Percentiles rank a stretch among this genome's conserved stretches.
Evolutionary conservation across 2,113 vertebrate species (phyloP).

Genomic region (Prochilodus magdalenae): DNA sequence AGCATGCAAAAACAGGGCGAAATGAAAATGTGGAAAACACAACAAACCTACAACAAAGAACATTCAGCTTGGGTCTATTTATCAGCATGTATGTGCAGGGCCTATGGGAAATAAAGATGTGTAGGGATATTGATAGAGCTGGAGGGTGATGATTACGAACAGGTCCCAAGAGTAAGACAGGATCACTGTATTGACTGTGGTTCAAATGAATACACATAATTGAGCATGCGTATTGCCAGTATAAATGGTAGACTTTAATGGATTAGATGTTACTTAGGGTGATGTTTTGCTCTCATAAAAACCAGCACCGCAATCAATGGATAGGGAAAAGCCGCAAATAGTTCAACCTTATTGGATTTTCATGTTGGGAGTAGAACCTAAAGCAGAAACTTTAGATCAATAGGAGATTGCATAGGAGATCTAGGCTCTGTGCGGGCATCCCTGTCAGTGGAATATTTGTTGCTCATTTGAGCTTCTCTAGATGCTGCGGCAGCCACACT

Average conservation of each 20-base stretch:
- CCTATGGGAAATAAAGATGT: not conserved
- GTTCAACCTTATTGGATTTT: constrained; percentile 29
- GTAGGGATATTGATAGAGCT: not conserved
- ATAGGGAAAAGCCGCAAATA: constrained; percentile 18
- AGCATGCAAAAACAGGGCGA: not conserved
- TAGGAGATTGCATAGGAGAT: constrained; percentile 13
- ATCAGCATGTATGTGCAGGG: not conserved
- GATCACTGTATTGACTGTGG: constrained; percentile 7
- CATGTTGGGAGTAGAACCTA: constrained; percentile 1
- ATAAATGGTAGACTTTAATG: not conserved
- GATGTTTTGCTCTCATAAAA: constrained; percentile 14
- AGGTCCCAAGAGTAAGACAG: constrained; percentile 3
- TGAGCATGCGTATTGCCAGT: constrained; percentile 16
- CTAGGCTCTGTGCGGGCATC: not conserved
- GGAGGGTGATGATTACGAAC: constrained; percentile 30
- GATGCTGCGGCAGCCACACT: not conserved
- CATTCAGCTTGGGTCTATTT: not conserved
- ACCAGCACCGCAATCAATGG: constrained; percentile 22
- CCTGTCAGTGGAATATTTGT: not conserved
- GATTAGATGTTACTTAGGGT: constrained; percentile 20
- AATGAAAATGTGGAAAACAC: not conserved
- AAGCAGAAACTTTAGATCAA: constrained; percentile 25
- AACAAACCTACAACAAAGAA: not conserved
- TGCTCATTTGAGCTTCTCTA: constrained; percentile 12
- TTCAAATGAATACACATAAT: constrained; percentile 17